Base-by-base conservation (phyloP, 2,888 invertebrate species). In the Heliconius ethilla region DNA sequence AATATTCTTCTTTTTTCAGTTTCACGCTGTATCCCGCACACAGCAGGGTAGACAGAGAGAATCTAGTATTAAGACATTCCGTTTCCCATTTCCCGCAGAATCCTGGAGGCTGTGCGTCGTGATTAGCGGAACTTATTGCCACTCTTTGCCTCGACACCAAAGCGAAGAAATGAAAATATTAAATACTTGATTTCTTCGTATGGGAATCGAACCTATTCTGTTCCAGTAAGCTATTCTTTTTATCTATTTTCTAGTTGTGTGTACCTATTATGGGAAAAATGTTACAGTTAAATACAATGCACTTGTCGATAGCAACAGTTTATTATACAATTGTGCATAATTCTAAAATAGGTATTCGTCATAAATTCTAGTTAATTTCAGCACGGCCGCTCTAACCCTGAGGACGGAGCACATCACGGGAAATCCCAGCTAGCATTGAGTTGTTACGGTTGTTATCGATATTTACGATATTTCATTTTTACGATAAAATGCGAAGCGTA, bases 321-420 rank as follows among this genome's bases (percentile, higher is more conserved):
- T 66, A 75, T 40, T 33, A 70, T 63, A 33, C 37, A 27, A 75
- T 25, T 45, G 75, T 69, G 37, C 25, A 40, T 40, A 45, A 63
- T 65, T 65, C 65, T 65, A 51, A 25, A 73, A 70, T 75, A n/a
- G 4, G 11, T 59, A 80, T 79, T 74, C 40, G 79, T 77, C 75
- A 80, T 62, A 77, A 75, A 59, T 59, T 72, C 59, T 70, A 75
- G 40, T 69, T 67, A 70, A 67, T 29, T 40, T 40, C 70, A 51
- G 62, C 70, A 63, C 55, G 37, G 33, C 29, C 40, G 55, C 69
- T 25, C 13, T 77, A 79, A 73, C 79, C 79, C 70, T 77, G 78
- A 79, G 73, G 77, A 75, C 67, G 74, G 78, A 79, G 65, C 59
- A 73, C 69, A 62, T 63, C 62, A 69, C 66, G 69, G 80, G 77